These are phyloP conservation scores for Stylophora pistillata DNA, from an alignment of 64 coral and sea anemone genomes.

Conservation along the genomic window DNA sequence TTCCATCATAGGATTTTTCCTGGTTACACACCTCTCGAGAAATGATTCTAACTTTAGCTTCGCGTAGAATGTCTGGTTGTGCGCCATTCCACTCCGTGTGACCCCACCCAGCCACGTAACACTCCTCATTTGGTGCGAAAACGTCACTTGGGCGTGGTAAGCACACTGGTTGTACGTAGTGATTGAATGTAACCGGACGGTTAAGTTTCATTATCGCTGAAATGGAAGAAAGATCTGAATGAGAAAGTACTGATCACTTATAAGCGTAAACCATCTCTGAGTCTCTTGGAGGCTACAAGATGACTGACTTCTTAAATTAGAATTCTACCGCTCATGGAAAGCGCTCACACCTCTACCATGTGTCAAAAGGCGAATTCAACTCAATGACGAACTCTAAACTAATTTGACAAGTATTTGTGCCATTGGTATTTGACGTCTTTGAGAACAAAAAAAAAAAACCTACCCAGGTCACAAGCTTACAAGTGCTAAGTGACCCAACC, in stretches of 20 bases:
- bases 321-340: no score
- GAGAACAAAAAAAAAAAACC: no score
- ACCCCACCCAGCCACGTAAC: constrained; percentile 62
- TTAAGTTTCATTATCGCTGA: constrained; percentile 54
- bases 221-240: not conserved
- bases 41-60: constrained; percentile 39
- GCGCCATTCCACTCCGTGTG: constrained; percentile 57
- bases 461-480: no score
- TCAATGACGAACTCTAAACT: no score
- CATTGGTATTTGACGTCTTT: no score
- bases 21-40: constrained; percentile 50
- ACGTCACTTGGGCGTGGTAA: constrained; percentile 9
- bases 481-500: no score
- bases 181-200: constrained; percentile 30
- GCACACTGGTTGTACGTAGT: constrained; percentile 52
- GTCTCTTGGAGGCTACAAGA: no score
- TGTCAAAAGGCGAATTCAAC: no score
- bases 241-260: not conserved
- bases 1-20: constrained; percentile 58
- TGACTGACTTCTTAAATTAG: no score
- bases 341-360: no score
- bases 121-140: constrained; percentile 38
- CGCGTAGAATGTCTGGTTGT: constrained; percentile 53
- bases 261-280: no score
- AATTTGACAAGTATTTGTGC: no score